A percentile compares a stretch with the other conserved stretches of the same genome.
Conservation (phyloP, 1,140 invertebrate genomes). For the Drosophila serrata region DNA sequence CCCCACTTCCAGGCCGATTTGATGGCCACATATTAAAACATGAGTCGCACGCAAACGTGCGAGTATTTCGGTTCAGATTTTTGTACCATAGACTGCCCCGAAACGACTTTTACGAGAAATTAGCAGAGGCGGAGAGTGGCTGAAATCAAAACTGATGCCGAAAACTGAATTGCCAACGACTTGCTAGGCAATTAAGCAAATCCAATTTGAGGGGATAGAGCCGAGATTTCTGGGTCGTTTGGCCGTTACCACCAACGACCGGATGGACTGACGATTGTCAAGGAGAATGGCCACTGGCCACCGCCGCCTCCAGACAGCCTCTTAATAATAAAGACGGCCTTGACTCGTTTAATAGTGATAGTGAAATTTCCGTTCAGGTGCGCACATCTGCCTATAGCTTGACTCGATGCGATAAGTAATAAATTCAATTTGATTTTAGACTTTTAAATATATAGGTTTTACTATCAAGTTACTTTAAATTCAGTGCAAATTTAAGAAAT, state of each 20-base stretch:
- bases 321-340: conserved; percentile 40
- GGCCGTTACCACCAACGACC: conserved; percentile 9
- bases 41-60: conserved; percentile 53
- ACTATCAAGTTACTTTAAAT: background rate
- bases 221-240: conserved; percentile 21
- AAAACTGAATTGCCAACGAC: conserved; percentile 30
- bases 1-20: conserved; percentile 45
- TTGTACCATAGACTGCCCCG: conserved; percentile 24
- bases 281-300: conserved; percentile 29
- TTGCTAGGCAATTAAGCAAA: conserved; percentile 58
- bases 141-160: conserved; percentile 14
- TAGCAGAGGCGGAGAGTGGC: conserved; percentile 39
- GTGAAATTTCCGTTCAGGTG: conserved; percentile 38
- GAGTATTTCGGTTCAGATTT: conserved; percentile 28
- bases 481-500: background rate
- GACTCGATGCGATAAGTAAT: too few species aligned
- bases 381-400: background rate
- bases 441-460: background rate
- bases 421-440: background rate
- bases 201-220: conserved; percentile 34
- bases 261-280: conserved; percentile 48
- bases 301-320: conserved; percentile 16
- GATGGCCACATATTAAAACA: conserved; percentile 66
- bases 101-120: conserved; percentile 67
- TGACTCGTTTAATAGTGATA: conserved; percentile 29